These are phyloP conservation scores for Saxicola maurus DNA, from an alignment of 2,797 vertebrate genomes.

Conservation along the genomic window DNA sequence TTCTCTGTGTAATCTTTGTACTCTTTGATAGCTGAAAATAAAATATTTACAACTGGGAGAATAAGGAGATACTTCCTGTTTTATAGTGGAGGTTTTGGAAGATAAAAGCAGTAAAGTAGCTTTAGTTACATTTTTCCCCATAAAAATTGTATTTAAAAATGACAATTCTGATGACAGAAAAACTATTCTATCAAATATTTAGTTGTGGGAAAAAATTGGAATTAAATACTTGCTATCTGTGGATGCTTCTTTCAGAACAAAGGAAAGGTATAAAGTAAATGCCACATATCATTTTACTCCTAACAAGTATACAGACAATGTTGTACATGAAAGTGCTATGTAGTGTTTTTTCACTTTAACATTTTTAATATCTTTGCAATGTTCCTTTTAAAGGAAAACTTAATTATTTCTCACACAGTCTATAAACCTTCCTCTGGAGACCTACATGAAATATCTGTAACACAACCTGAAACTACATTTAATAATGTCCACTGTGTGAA, in stretches of 20 bases:
- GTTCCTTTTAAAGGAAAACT: neutral
- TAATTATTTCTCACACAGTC: neutral
- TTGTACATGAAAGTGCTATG: neutral
- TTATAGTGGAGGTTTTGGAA: neutral
- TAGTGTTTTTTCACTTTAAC: neutral
- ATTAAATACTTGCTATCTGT: neutral
- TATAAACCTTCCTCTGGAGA: neutral
- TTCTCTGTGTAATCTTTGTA: neutral
- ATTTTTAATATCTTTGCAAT: constrained; percentile 10
- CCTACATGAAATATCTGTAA: neutral
- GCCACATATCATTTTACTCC: neutral
- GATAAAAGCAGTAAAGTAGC: neutral
- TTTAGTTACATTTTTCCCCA: neutral
- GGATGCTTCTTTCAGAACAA: neutral
- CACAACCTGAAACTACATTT: neutral
- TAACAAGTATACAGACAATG: neutral
- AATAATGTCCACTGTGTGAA: neutral
- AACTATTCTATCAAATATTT: neutral
- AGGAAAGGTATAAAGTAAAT: neutral
- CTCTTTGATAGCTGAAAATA: neutral
- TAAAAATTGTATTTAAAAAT: neutral
- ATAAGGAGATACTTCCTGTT: neutral
- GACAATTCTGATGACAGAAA: neutral
- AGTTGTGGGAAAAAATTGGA: neutral
- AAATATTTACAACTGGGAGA: neutral